phyloP scores from a whole-genome alignment of 2,113 vertebrate genomes.

The Psittacara wagleri region DNA sequence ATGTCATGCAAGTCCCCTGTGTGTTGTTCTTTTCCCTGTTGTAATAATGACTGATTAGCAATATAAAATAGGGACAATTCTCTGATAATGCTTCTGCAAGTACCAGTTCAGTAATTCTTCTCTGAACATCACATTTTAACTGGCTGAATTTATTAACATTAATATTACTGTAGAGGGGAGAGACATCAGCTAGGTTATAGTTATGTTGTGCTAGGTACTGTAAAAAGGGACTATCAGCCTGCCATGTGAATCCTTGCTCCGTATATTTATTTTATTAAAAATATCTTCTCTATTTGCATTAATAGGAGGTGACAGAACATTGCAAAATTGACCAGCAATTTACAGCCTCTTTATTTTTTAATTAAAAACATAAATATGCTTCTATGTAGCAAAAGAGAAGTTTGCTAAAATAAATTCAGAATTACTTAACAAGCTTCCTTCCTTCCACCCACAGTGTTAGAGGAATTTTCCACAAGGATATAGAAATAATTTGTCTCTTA shows the following conservation, averaged over 20 bases:
- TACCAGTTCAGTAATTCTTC: conserved; percentile 48
- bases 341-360: conserved; percentile 51
- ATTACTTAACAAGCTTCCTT: not conserved
- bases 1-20: not conserved
- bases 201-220: not conserved
- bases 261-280: conserved; percentile 22
- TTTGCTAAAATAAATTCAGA: conserved; percentile 12
- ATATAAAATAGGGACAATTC: conserved; percentile 27
- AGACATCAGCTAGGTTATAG: not conserved
- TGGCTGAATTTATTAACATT: conserved; percentile 37
- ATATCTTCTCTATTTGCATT: conserved; percentile 35
- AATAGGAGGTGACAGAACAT: conserved; percentile 1
- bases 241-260: not conserved
- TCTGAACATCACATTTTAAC: conserved; percentile 29
- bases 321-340: conserved; percentile 50
- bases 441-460: not conserved
- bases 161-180: not conserved
- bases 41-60: conserved; percentile 35
- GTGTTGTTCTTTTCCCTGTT: conserved; percentile 19
- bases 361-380: conserved; percentile 63
- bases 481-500: not conserved
- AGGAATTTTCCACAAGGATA: not conserved
- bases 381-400: not conserved
- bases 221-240: conserved; percentile 12
- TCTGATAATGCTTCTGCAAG: conserved; percentile 39